A percentile compares a stretch with the other conserved stretches of the same genome.
phyloP scores from a whole-genome alignment of 1,140 invertebrate species.

The Drosophila grimshawi region DNA sequence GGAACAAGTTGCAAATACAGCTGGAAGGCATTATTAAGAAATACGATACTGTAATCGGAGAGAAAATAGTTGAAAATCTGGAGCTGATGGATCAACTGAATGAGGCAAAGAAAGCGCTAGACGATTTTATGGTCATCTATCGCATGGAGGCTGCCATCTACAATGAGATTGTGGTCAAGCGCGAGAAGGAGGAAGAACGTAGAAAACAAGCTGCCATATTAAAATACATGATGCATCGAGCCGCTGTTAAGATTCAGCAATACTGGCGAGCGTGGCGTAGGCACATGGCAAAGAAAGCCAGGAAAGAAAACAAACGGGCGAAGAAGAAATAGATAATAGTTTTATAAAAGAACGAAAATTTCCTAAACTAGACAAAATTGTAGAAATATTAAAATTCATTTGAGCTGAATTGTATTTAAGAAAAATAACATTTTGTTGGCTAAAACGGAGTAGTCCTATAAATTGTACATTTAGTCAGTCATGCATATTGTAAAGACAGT shows the following conservation, averaged over 20 bases:
- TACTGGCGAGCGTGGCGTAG: conserved; percentile 63
- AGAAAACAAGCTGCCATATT: conserved; percentile 6
- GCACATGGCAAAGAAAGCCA: conserved; percentile 30
- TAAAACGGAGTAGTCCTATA: background rate
- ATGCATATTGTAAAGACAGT: background rate
- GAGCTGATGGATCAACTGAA: conserved; percentile 28
- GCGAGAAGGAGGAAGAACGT: conserved; percentile 43
- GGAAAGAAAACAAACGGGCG: background rate
- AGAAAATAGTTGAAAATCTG: conserved; percentile 53
- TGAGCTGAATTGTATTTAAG: background rate
- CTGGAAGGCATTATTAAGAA: conserved; percentile 56
- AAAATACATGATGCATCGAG: conserved; percentile 52
- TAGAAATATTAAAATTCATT: background rate
- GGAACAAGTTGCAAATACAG: conserved; percentile 57
- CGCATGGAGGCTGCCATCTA: conserved; percentile 46
- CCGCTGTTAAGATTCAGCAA: conserved; percentile 60
- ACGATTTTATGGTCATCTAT: conserved; percentile 33
- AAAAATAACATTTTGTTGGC: background rate
- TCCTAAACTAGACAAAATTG: too few species aligned
- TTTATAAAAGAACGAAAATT: too few species aligned
- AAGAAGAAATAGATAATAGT: background rate
- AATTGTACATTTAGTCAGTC: background rate
- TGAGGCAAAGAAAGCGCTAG: conserved; percentile 23
- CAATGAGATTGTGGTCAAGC: conserved; percentile 53
- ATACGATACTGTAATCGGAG: conserved; percentile 56